Base-by-base conservation (phyloP, 2,797 vertebrate species). In the Bovichtus variegatus region DNA sequence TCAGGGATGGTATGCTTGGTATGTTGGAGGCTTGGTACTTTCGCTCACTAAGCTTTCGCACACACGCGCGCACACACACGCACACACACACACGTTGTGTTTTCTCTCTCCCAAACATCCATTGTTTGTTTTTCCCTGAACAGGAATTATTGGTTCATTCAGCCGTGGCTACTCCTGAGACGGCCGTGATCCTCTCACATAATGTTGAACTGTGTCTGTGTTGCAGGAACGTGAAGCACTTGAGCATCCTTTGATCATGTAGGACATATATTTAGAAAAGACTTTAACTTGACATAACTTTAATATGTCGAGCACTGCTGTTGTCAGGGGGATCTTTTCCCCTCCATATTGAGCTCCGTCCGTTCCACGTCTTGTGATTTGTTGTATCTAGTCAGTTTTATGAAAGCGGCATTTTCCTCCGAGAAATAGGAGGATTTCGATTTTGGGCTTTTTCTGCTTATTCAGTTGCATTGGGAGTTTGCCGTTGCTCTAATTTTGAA, bases 1-100 rank as follows among this genome's bases (percentile, higher is more conserved):
- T 84, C 84, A 78, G 57, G 67, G 41, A 55, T 66, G 81, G 87
- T 76, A 90, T 90, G 85, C 41, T 31, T 81, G 89, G 87, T 86
- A 89, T 89, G 91, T 83, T 83, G 71, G 71, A 78, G 77, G 47
- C 51, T 76, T 15, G 70, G 63, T 71, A 44, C 68, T 83, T 73
- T 83, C 64, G 83, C 65, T 60, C 63, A 68, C 65, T 74, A 74
- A 85, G 62, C 83, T 74, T 25, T 44, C 25, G 18, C 53, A 66
- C 41, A 57, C 41, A 50, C 23, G 41, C 7, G 3, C 47, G 19
- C 63, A 3, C 49, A 19, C 16, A 49, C 27, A 38, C 49, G 61
- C 31, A 54, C 29, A 38, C 9, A n/a, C 44, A 16, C 54, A 50
- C 34, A n/a, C 9, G 9, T 15, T 21, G 19, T 18, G 18, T 25